Evolutionary conservation across 2,888 invertebrate species (phyloP).

Genomic region (Apoda limacodes): DNA sequence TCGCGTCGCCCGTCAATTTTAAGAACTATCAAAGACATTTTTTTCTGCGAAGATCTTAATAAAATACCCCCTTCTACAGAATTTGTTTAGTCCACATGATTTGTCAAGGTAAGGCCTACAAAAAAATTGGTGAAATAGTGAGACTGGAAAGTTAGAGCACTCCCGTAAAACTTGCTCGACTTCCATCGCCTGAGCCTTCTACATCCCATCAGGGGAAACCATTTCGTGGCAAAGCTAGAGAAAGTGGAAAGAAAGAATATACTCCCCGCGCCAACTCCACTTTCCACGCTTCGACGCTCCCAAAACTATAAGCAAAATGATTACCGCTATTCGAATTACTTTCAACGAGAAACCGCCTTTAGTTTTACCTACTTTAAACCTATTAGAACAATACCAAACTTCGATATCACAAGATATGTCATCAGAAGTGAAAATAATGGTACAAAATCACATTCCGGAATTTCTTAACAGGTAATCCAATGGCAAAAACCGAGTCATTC

Average conservation of each 20-base stretch:
- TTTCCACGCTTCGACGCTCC: constrained; percentile 5
- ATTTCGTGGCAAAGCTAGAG: too few species aligned
- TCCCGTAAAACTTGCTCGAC: not conserved
- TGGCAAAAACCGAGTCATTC: constrained; percentile 9
- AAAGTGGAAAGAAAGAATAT: too few species aligned
- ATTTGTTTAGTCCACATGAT: constrained; percentile 6
- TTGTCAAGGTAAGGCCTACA: constrained; percentile 3
- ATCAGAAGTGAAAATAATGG: constrained; percentile 4
- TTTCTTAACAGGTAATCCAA: constrained; percentile 10
- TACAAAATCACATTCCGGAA: constrained; percentile 7
- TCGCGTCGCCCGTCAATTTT: constrained; percentile 5
- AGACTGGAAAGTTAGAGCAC: constrained; percentile 1
- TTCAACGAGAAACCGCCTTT: constrained; percentile 8
- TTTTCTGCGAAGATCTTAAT: constrained; percentile 6
- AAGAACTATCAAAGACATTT: constrained; percentile 4
- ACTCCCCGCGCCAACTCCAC: too few species aligned
- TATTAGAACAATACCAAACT: constrained; percentile 6
- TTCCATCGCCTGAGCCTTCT: constrained; percentile 1
- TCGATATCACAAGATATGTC: constrained; percentile 5
- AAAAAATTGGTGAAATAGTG: constrained; percentile 5
- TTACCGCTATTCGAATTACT: constrained; percentile 6
- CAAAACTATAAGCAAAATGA: constrained; percentile 5
- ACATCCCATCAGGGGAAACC: too few species aligned
- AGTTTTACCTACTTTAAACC: constrained; percentile 3
- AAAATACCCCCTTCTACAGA: constrained; percentile 7